phyloP scores from a whole-genome alignment of 1,140 invertebrate species.

The Euschistus heros region DNA sequence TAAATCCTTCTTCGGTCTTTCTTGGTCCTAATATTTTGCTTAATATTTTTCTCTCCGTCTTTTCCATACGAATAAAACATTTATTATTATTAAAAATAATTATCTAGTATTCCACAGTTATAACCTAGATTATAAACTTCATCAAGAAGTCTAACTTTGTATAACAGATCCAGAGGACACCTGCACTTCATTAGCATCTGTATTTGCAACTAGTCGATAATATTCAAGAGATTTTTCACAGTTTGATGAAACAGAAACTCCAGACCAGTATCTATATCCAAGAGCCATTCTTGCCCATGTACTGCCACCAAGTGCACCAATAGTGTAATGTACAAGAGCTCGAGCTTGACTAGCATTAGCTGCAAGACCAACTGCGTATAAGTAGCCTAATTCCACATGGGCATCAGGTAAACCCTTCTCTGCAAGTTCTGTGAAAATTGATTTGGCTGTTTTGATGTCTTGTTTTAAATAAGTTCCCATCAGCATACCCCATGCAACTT shows the following conservation, averaged over 20 bases:
- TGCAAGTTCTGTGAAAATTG: constrained; percentile 67
- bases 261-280: constrained; percentile 81
- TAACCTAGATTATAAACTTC: constrained; percentile 78
- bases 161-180: constrained; percentile 78
- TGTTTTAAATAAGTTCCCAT: constrained; percentile 65
- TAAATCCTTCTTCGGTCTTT: too few relatives aligned
- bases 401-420: constrained; percentile 71
- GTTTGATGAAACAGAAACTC: constrained; percentile 70
- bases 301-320: constrained; percentile 80
- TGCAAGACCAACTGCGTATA: constrained; percentile 76
- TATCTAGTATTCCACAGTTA: constrained; percentile 70
- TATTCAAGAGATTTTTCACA: constrained; percentile 83
- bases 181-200: constrained; percentile 72
- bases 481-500: constrained; percentile 75
- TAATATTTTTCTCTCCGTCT: too few relatives aligned
- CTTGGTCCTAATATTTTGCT: too few relatives aligned
- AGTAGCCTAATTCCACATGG: constrained; percentile 80
- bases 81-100: too few relatives aligned
- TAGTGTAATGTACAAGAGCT: constrained; percentile 84
- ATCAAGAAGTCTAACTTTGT: constrained; percentile 81
- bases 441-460: constrained; percentile 61
- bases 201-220: constrained; percentile 82
- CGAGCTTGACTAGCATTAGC: constrained; percentile 78
- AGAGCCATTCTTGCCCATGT: constrained; percentile 90
- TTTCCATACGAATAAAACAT: too few relatives aligned